Evolutionary conservation across 2,797 vertebrate genomes (phyloP).

Genomic region (Delichon dasypus): DNA sequence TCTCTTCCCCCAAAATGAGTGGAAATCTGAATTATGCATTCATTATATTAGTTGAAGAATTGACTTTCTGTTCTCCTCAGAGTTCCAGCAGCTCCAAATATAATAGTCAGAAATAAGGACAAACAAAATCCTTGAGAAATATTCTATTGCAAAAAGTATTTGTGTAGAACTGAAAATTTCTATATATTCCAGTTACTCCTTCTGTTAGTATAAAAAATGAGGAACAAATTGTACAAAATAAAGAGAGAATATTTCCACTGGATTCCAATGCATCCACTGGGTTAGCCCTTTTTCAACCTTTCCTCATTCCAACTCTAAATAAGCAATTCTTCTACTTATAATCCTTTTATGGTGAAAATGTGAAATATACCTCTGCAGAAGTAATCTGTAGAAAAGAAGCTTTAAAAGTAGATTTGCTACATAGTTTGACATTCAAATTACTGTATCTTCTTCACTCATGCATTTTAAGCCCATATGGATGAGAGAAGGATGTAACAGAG

Average conservation of each 20-base stretch:
- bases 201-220: background rate
- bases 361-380: background rate
- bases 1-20: background rate
- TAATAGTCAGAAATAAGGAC: background rate
- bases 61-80: background rate
- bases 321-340: background rate
- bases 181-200: background rate
- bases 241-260: background rate
- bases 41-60: background rate
- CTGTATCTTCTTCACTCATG: background rate
- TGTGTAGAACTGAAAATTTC: background rate
- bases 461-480: background rate
- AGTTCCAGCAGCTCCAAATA: background rate
- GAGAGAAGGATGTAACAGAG: background rate
- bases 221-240: background rate
- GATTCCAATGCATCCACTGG: background rate
- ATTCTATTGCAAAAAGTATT: background rate
- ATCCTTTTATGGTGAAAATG: background rate
- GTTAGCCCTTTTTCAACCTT: background rate
- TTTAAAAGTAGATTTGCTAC: background rate
- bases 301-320: background rate
- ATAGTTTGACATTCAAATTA: background rate
- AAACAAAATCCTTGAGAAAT: background rate
- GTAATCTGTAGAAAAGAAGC: background rate
- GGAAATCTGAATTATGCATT: background rate